Evolutionary conservation across 2,797 vertebrate species (phyloP).

Genomic region (Sitta carolinensis): DNA sequence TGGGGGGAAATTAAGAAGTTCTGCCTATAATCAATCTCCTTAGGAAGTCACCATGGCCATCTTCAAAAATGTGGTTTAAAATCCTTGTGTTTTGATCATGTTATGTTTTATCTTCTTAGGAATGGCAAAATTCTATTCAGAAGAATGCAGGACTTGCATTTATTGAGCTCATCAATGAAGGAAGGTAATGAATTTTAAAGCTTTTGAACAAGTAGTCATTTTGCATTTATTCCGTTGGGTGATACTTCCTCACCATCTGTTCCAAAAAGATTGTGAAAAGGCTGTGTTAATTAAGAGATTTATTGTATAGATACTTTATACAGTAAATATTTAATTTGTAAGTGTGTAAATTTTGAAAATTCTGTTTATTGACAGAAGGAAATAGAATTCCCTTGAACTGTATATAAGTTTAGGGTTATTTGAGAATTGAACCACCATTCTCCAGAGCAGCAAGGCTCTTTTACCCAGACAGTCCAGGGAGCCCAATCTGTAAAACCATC

Average conservation of each 20-base stretch:
- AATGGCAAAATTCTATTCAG: constrained; percentile 99
- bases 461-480: constrained; percentile 73
- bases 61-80: constrained; percentile 28
- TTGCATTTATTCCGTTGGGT: constrained; percentile 61
- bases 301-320: not conserved
- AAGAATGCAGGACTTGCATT: constrained; percentile 98
- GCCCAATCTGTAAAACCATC: constrained; percentile 86
- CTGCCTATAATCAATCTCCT: not conserved
- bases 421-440: constrained; percentile 42
- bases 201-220: constrained; percentile 62
- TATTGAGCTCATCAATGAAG: constrained; percentile 99
- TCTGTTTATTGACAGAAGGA: constrained; percentile 4
- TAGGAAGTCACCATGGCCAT: not conserved
- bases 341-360: constrained; percentile 22
- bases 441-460: constrained; percentile 59
- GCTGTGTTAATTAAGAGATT: constrained; percentile 38
- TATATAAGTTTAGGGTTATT: constrained; percentile 30
- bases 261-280: constrained; percentile 33
- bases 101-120: constrained; percentile 81
- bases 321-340: constrained; percentile 14
- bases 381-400: not conserved
- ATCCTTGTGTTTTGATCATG: constrained; percentile 23
- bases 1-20: not conserved
- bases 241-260: constrained; percentile 68
- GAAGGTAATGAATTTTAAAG: constrained; percentile 87